Percentiles rank a stretch among this genome's conserved stretches.
phyloP scores from a whole-genome alignment of 2,113 vertebrate genomes.

The Eleginops maclovinus region DNA sequence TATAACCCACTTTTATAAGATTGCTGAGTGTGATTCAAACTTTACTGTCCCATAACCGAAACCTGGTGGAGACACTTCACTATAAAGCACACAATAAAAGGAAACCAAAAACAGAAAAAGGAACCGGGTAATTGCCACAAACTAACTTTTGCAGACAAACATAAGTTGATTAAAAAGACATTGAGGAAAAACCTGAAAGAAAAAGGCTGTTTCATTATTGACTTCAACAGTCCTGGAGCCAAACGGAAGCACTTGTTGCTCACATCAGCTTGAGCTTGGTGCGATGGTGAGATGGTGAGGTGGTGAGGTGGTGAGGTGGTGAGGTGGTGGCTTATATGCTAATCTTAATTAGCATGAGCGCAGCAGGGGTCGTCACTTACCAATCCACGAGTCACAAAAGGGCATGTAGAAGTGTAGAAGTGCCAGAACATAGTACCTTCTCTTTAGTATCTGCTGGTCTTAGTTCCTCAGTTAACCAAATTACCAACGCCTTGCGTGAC shows the following conservation, averaged over 20 bases:
- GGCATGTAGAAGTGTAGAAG: slow-evolving; percentile 12
- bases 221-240: not conserved
- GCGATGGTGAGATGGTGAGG: no score
- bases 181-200: not conserved
- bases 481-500: not conserved
- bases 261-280: not conserved
- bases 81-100: slow-evolving; percentile 24
- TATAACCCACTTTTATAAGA: no score
- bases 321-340: slow-evolving; percentile 64
- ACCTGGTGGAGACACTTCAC: slow-evolving; percentile 41
- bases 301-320: no score
- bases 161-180: not conserved
- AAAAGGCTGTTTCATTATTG: slow-evolving; percentile 4
- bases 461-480: slow-evolving; percentile 8
- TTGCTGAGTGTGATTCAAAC: slow-evolving; percentile 4
- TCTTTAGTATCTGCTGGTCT: slow-evolving; percentile 15
- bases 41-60: slow-evolving; percentile 34
- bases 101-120: not conserved
- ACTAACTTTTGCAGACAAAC: no score
- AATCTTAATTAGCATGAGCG: slow-evolving; percentile 75
- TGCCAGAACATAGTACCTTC: not conserved
- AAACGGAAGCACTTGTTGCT: slow-evolving; percentile 17
- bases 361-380: slow-evolving; percentile 65
- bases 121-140: no score
- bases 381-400: slow-evolving; percentile 52